A percentile compares a stretch with the other conserved stretches of the same genome.
phyloP scores from a whole-genome alignment of 2,113 vertebrate species.

The Anguilla rostrata region DNA sequence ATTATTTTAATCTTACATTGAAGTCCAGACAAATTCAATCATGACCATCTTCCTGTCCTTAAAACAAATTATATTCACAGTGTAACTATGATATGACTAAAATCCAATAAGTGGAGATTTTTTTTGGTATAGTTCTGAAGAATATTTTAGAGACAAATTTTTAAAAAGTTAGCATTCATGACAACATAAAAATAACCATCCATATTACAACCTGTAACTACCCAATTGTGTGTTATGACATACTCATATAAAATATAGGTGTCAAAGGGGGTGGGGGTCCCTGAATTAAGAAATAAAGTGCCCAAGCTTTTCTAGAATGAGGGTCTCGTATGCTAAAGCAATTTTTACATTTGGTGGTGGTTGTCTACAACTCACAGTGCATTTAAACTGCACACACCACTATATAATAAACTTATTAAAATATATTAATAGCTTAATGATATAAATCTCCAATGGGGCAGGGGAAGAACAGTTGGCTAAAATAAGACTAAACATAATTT shows the following conservation, averaged over 20 bases:
- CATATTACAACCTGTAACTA: conserved; percentile 18
- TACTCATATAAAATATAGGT: conserved; percentile 22
- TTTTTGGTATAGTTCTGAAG: conserved; percentile 31
- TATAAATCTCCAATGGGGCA: conserved; percentile 30
- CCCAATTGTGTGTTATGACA: conserved; percentile 29
- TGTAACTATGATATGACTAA: conserved; percentile 44
- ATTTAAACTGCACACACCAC: conserved; percentile 18
- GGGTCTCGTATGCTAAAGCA: conserved; percentile 14
- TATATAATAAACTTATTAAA: conserved; percentile 27
- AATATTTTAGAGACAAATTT: conserved; percentile 9
- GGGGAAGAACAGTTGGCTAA: neutral
- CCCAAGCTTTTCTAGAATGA: conserved; percentile 45
- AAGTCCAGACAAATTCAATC: conserved; percentile 29
- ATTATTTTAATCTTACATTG: conserved; percentile 32
- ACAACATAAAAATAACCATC: conserved; percentile 21
- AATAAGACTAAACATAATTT: neutral
- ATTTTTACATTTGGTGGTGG: neutral
- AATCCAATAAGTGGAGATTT: neutral
- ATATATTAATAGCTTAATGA: conserved; percentile 27
- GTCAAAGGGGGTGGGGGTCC: conserved; percentile 46
- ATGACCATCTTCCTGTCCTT: conserved; percentile 16
- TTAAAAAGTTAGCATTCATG: neutral
- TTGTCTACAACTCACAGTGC: conserved; percentile 1
- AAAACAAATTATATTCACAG: conserved; percentile 62
- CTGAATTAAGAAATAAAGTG: conserved; percentile 74